These are phyloP conservation scores for Paedocypris micromegethes DNA, from an alignment of 2,797 vertebrate species.

Conservation along the genomic window DNA sequence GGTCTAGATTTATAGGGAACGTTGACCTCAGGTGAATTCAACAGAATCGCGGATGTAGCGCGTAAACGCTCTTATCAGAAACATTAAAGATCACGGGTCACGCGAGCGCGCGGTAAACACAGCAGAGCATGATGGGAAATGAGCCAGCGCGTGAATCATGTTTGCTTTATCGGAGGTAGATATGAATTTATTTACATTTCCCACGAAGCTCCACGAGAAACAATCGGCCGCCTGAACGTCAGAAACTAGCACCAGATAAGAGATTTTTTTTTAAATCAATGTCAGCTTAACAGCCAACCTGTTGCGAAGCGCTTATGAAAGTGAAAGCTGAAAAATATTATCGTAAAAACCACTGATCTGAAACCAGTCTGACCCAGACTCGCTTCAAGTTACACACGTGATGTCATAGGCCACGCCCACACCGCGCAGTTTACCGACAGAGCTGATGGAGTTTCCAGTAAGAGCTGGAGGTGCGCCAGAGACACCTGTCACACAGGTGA, in stretches of 20 bases:
- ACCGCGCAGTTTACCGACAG: slow-evolving; percentile 29
- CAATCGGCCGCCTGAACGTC: too few species aligned
- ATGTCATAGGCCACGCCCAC: slow-evolving; percentile 9
- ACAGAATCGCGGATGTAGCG: not conserved
- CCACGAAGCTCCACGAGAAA: not conserved
- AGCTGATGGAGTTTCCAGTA: slow-evolving; percentile 37
- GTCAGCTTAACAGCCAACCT: not conserved
- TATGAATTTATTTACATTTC: not conserved
- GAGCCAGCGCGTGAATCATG: not conserved
- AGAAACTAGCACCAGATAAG: not conserved
- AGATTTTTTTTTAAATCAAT: too few species aligned
- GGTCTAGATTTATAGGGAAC: not conserved
- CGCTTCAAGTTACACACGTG: not conserved
- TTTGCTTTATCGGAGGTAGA: not conserved
- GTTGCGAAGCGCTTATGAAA: not conserved
- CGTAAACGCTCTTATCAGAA: not conserved
- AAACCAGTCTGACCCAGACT: not conserved
- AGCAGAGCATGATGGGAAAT: slow-evolving; percentile 5
- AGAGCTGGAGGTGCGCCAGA: slow-evolving; percentile 33
- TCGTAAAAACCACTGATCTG: not conserved
- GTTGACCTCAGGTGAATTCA: not conserved
- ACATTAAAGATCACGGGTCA: not conserved
- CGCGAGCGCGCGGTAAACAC: not conserved
- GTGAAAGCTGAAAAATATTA: slow-evolving; percentile 3
- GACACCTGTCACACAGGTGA: slow-evolving; percentile 46